phyloP scores from a whole-genome alignment of 2,797 vertebrate genomes.

The Sarcoramphus papa region DNA sequence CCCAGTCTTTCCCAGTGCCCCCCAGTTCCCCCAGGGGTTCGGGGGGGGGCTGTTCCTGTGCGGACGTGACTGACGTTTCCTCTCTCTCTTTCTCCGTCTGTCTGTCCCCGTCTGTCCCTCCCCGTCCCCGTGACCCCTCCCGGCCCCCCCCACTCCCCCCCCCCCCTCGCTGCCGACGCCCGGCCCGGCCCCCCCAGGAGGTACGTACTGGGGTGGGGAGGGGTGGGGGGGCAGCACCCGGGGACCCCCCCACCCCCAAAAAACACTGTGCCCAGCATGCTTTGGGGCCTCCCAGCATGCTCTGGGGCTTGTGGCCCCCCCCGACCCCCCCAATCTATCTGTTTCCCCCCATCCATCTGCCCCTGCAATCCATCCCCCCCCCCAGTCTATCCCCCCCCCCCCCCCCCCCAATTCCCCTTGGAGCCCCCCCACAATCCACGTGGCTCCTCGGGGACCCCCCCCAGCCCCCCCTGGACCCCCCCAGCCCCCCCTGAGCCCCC shows the following conservation, averaged over 20 bases:
- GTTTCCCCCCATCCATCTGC: background rate
- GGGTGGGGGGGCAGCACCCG: background rate
- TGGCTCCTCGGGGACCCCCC: no score
- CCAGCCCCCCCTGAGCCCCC: background rate
- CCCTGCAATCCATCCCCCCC: no score
- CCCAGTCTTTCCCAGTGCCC: no score
- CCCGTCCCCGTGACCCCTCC: background rate
- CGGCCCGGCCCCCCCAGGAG: background rate
- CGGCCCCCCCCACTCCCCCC: background rate
- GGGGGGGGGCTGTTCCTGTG: no score
- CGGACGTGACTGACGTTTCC: no score
- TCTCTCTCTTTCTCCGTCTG: no score
- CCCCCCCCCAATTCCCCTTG: no score
- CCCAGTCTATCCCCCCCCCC: no score
- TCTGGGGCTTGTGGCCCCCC: no score
- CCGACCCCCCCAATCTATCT: background rate
- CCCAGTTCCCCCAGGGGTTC: background rate
- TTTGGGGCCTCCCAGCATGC: no score
- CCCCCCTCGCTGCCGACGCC: no score
- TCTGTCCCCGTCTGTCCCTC: no score
- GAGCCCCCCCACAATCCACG: background rate
- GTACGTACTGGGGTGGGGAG: background rate
- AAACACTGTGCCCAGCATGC: background rate
- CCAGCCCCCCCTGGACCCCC: background rate
- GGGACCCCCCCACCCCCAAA: background rate